phyloP scores from a whole-genome alignment of 2,797 vertebrate species.

The Synanceia verrucosa region DNA sequence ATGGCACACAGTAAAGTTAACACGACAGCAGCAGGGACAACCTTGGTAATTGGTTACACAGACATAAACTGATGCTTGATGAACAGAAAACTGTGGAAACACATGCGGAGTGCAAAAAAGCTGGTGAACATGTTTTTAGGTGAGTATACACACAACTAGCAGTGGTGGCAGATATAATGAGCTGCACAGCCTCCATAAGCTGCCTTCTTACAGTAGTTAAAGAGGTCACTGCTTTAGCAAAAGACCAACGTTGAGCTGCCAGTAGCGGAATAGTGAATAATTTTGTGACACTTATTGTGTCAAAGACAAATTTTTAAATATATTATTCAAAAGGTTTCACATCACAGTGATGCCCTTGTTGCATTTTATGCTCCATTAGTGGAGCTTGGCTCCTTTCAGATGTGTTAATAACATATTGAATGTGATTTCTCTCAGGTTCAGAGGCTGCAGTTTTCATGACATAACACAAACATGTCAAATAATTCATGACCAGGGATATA shows the following conservation, averaged over 20 bases:
- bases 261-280: slow-evolving; percentile 4
- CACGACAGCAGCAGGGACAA: slow-evolving; percentile 31
- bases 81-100: slow-evolving; percentile 32
- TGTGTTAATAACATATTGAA: slow-evolving; percentile 32
- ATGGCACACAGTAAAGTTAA: slow-evolving; percentile 32
- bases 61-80: slow-evolving; percentile 24
- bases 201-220: slow-evolving; percentile 18
- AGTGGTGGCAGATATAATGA: slow-evolving; percentile 46
- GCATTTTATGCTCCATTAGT: slow-evolving; percentile 21
- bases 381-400: slow-evolving; percentile 15
- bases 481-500: slow-evolving; percentile 1
- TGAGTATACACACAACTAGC: slow-evolving; percentile 41
- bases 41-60: slow-evolving; percentile 48
- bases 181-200: slow-evolving; percentile 35
- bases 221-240: slow-evolving; percentile 20
- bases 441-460: slow-evolving; percentile 19
- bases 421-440: slow-evolving; percentile 24
- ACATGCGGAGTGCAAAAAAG: slow-evolving; percentile 9
- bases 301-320: slow-evolving; percentile 37
- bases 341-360: slow-evolving; percentile 11
- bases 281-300: slow-evolving; percentile 10
- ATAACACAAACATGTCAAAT: neutral
- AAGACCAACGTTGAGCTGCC: neutral
- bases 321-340: slow-evolving; percentile 21
- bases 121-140: slow-evolving; percentile 31